These are phyloP conservation scores for Peromyscus polionotus DNA, from an alignment of 2,113 vertebrate genomes.

Conservation along the genomic window DNA sequence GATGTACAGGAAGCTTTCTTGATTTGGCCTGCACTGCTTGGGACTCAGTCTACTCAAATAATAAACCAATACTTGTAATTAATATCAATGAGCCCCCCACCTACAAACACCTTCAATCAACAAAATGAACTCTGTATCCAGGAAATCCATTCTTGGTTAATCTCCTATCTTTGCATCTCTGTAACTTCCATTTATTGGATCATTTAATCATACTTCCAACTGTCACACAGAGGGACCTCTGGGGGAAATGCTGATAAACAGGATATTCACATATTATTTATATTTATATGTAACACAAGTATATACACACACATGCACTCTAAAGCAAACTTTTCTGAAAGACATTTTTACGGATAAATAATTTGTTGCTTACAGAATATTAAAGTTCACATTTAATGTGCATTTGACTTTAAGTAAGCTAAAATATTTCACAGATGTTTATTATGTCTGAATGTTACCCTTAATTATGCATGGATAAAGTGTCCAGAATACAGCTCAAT, in stretches of 20 bases:
- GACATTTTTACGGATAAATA: conserved; percentile 14
- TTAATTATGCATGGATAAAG: conserved; percentile 44
- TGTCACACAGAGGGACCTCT: background rate
- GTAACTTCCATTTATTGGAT: background rate
- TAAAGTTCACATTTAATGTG: accelerated
- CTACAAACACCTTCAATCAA: background rate
- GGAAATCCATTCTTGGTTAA: background rate
- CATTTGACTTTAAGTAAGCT: background rate
- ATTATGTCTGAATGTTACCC: background rate
- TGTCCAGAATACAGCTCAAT: conserved; percentile 34
- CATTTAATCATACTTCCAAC: background rate
- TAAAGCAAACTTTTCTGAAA: conserved; percentile 37
- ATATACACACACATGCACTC: background rate
- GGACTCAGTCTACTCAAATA: background rate
- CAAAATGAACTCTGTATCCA: background rate
- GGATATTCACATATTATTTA: background rate
- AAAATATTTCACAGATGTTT: conserved; percentile 33
- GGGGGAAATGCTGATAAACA: background rate
- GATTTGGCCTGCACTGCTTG: background rate
- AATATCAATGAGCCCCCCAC: background rate
- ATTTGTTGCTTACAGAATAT: background rate
- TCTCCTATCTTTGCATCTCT: background rate
- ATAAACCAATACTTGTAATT: background rate
- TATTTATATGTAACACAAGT: background rate
- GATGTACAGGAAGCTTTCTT: background rate